These are phyloP conservation scores for Ophioninae sp. DNA, from an alignment of 2,888 invertebrate species.

Conservation along the genomic window DNA sequence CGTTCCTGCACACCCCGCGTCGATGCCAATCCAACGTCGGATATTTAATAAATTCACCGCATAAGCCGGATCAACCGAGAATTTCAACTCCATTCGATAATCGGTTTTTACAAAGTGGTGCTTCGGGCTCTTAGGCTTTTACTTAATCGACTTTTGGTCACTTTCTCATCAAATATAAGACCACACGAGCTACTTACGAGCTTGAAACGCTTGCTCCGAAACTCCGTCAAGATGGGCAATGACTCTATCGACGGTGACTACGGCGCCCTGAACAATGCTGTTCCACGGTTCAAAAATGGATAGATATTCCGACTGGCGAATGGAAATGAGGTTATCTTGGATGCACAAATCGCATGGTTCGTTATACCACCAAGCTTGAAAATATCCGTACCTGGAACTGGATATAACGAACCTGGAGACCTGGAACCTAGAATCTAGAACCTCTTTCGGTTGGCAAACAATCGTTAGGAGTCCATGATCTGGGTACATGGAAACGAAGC, in stretches of 20 bases:
- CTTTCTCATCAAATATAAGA: constrained; percentile 4
- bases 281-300: too few species aligned
- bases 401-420: constrained; percentile 53
- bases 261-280: too few species aligned
- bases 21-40: constrained; percentile 53
- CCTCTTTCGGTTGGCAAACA: constrained; percentile 60
- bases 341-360: constrained; percentile 43
- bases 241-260: too few species aligned
- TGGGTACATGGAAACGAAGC: constrained; percentile 12
- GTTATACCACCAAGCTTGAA: constrained; percentile 49
- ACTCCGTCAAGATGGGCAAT: too few species aligned
- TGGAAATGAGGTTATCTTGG: constrained; percentile 10
- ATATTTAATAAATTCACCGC: constrained; percentile 54
- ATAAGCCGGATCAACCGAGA: constrained; percentile 59
- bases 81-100: constrained; percentile 52
- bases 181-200: too few species aligned
- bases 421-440: constrained; percentile 17
- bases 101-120: constrained; percentile 23
- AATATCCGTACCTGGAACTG: constrained; percentile 32
- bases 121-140: not conserved
- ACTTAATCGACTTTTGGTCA: too few species aligned
- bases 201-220: too few species aligned
- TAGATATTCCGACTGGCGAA: constrained; percentile 3
- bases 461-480: constrained; percentile 50
- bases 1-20: constrained; percentile 46